Percentiles rank a stretch among this genome's conserved stretches.
These are phyloP conservation scores for Zoanthus solanderi DNA, from an alignment of 92 coral and sea anemone genomes.

Conservation along the genomic window DNA sequence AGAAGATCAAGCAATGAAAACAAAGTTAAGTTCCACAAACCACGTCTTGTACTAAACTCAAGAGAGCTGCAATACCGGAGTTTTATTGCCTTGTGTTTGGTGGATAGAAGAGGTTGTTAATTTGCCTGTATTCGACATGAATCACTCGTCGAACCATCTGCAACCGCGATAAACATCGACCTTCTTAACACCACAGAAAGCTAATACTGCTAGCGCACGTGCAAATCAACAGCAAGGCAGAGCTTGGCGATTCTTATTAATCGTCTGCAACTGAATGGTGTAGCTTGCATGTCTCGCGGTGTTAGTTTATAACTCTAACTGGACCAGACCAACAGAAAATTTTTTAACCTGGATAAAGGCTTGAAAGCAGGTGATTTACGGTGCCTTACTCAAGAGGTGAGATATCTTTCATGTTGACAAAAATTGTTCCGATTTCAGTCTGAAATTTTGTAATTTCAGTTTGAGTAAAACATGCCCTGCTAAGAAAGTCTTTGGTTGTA, in stretches of 20 bases:
- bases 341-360: background rate
- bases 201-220: constrained; percentile 26
- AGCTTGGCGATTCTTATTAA: background rate
- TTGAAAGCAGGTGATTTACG: background rate
- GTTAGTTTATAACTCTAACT: background rate
- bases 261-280: background rate
- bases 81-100: constrained; percentile 19
- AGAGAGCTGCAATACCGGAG: background rate
- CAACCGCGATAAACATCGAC: constrained; percentile 44
- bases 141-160: constrained; percentile 47
- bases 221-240: constrained; percentile 17
- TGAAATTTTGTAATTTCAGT: background rate
- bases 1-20: background rate
- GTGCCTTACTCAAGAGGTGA: constrained; percentile 7
- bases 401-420: constrained; percentile 26
- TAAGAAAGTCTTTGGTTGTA: background rate
- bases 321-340: background rate
- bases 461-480: background rate
- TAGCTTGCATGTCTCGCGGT: background rate
- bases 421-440: background rate
- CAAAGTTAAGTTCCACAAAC: background rate
- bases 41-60: background rate
- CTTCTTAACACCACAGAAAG: constrained; percentile 25
- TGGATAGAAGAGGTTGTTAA: constrained; percentile 39
- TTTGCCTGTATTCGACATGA: constrained; percentile 38